phyloP scores from a whole-genome alignment of 1,140 invertebrate species.

The Heliconius congener region DNA sequence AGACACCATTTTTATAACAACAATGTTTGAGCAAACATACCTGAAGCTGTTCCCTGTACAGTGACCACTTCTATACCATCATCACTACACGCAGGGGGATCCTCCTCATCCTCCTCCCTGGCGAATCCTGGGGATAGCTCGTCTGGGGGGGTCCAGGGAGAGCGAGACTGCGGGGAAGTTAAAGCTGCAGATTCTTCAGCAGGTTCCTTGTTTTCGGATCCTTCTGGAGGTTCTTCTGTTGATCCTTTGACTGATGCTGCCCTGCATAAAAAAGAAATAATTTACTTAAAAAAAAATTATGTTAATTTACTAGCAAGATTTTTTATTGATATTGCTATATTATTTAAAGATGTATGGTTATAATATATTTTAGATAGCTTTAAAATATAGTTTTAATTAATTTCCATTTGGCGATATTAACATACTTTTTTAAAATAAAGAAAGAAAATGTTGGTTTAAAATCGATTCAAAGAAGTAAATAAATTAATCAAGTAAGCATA shows the following conservation, averaged over 20 bases:
- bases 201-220: constrained; percentile 40
- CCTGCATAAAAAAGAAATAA: not conserved
- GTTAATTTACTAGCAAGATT: no score
- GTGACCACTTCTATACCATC: constrained; percentile 52
- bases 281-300: no score
- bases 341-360: no score
- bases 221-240: constrained; percentile 25
- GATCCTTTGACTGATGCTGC: constrained; percentile 41
- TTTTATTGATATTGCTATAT: no score
- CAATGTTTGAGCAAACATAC: constrained; percentile 25
- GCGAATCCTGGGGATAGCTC: constrained; percentile 65
- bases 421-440: no score
- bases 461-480: no score
- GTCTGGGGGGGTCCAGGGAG: constrained; percentile 50
- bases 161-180: constrained; percentile 25
- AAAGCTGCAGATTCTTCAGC: constrained; percentile 21
- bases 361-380: no score
- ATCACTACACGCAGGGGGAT: constrained; percentile 41
- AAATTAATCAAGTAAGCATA: no score
- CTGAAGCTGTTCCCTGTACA: constrained; percentile 48
- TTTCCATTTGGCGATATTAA: no score
- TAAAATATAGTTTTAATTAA: no score
- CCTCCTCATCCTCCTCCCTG: constrained; percentile 50
- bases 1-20: not conserved
- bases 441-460: no score